Evolutionary conservation across 2,888 invertebrate species (phyloP), one percentile per base, ranked within the genome.

Genomic region (Corythucha ciliata): DNA sequence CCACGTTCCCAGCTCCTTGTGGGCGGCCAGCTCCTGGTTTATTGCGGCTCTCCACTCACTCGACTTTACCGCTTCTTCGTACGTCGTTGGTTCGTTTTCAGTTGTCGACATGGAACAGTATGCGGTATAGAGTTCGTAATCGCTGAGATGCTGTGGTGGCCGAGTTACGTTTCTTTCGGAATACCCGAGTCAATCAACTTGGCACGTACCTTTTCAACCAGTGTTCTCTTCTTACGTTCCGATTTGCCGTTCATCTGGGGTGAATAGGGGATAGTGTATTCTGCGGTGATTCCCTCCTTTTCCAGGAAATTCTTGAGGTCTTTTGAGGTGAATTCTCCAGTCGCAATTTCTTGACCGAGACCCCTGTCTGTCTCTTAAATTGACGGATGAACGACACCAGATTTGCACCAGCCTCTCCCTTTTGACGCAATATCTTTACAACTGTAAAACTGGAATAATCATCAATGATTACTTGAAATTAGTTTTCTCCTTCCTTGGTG

Each of bases 401-500:
- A 24, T 57, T 58, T 16, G 47, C n/a, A 6, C 58, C 53, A 3
- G 62, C 61, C 51, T 65, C 63, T n/a, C 54, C 52, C 50, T 64
- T 62, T 12, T 58, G 53, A 39, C 60, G 58, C 6, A 61, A 29
- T 32, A 62, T 52, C 50, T 61, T 59, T 12, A 60, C 47, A 18
- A 56, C 33, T 12, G 48, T 26, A 49, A 59, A 60, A 41, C 63
- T 60, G 0, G 63, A 62, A 47, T 48, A 63, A 32, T 64, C 64
- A 41, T 65, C 64, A 16, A 65, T 59, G 20, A 62, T 60, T 8
- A 55, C 52, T 7, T 59, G 55, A 52, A 61, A 59, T 45, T 60
- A 61, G 16, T 50, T 59, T 20, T 58, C 44, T 12, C 54, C 58
- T 26, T 62, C 60, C 7, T 46, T 8, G 5, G 49, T 47, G 3